These are phyloP conservation scores for Apteryx owenii DNA, from an alignment of 2,113 vertebrate species.

Conservation along the genomic window DNA sequence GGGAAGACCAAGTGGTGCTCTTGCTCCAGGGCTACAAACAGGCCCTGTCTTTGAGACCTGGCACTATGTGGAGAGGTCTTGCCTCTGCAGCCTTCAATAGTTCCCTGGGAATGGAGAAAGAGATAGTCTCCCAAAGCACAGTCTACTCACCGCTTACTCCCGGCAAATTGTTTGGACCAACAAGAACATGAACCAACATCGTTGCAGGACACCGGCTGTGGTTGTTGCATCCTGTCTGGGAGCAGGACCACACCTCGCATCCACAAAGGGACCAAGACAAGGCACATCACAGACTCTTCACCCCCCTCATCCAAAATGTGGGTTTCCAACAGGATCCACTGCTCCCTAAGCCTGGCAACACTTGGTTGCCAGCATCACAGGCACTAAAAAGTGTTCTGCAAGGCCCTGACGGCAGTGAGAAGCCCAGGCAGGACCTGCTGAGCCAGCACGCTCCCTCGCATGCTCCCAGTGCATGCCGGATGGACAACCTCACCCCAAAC, in stretches of 20 bases:
- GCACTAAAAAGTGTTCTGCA: no score
- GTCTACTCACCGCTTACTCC: not conserved
- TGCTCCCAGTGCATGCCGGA: not conserved
- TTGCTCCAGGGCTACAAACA: not conserved
- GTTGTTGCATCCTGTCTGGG: not conserved
- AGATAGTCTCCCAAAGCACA: not conserved
- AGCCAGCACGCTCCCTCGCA: no score
- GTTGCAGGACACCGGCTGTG: not conserved
- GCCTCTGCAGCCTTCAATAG: not conserved
- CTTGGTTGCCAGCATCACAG: no score
- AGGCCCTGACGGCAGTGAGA: no score
- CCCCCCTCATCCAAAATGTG: no score
- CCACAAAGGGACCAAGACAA: not conserved
- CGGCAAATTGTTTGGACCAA: not conserved
- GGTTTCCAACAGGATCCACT: no score
- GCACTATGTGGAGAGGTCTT: not conserved
- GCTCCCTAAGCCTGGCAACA: no score
- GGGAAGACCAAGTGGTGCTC: not conserved
- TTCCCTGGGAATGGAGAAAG: not conserved
- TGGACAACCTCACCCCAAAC: not conserved
- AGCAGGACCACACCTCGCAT: not conserved
- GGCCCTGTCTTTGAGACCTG: not conserved
- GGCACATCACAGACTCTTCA: no score
- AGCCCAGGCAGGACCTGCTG: no score
- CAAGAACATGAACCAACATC: not conserved